These are phyloP conservation scores for Nephrotoma guestfalica DNA, from an alignment of 2,888 invertebrate species.

Conservation along the genomic window DNA sequence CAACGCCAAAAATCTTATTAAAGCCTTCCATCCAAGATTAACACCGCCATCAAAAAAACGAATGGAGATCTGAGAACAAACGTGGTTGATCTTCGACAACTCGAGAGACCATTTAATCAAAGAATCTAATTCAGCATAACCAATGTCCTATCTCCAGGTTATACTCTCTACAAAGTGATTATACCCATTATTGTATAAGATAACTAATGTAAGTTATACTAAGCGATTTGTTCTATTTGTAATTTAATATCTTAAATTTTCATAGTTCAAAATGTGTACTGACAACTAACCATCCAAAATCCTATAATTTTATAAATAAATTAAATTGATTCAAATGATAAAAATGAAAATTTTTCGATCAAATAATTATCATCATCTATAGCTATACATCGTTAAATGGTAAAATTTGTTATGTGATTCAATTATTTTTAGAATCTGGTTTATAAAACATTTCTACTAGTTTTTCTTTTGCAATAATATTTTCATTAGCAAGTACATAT, in stretches of 20 bases:
- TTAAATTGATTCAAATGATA: neutral
- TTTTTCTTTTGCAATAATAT: neutral
- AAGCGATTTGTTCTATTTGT: too few species aligned
- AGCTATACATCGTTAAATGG: neutral
- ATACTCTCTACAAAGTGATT: neutral
- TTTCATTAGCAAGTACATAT: neutral
- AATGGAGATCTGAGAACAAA: too few species aligned
- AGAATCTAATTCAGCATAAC: neutral
- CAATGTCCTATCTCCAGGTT: neutral
- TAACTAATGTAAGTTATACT: neutral
- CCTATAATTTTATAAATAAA: neutral
- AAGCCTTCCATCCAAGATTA: too few species aligned
- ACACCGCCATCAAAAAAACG: too few species aligned
- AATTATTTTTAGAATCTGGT: neutral
- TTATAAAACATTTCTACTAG: neutral
- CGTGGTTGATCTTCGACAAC: too few species aligned
- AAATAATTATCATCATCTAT: neutral
- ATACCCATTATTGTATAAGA: neutral
- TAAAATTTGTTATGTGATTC: neutral
- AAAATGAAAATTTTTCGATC: neutral
- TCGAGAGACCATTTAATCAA: too few species aligned
- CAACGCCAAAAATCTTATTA: too few species aligned
- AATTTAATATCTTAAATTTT: neutral
- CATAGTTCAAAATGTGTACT: slow-evolving; percentile 5
- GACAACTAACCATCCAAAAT: neutral